These are phyloP conservation scores for Pagrus major DNA, from an alignment of 2,113 vertebrate genomes.

Conservation along the genomic window DNA sequence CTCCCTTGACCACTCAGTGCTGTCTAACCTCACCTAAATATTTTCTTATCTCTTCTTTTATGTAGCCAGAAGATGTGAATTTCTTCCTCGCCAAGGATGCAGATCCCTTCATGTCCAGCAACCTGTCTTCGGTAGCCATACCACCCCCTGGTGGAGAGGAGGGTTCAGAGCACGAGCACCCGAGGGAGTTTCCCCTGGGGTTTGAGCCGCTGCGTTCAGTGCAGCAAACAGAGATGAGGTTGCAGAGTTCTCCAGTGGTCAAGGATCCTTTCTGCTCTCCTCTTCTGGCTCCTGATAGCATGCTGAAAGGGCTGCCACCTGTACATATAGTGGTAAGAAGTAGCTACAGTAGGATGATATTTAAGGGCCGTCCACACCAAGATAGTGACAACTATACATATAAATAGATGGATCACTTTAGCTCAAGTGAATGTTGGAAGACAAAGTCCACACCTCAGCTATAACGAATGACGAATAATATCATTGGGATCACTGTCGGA, in stretches of 20 bases:
- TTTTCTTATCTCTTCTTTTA: constrained; percentile 9
- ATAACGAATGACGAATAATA: too few relatives aligned
- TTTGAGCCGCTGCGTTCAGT: constrained; percentile 88
- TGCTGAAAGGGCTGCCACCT: constrained; percentile 83
- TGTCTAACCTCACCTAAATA: constrained; percentile 1
- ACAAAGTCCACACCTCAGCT: too few relatives aligned
- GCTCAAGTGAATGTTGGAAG: too few relatives aligned
- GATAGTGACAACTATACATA: too few relatives aligned
- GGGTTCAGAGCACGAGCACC: constrained; percentile 42
- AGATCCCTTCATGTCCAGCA: constrained; percentile 61
- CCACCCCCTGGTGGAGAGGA: constrained; percentile 63
- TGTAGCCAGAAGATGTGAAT: constrained; percentile 79
- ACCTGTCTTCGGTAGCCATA: constrained; percentile 56
- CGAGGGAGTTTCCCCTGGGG: constrained; percentile 84
- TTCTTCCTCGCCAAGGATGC: constrained; percentile 78
- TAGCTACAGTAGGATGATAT: not conserved
- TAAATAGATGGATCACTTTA: too few relatives aligned
- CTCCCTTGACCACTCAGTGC: not conserved
- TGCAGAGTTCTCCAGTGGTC: constrained; percentile 85
- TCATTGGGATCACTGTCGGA: too few relatives aligned
- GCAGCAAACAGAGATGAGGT: constrained; percentile 80
- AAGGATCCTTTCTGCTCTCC: constrained; percentile 91
- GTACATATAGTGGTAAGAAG: constrained; percentile 86
- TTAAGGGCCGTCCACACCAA: too few relatives aligned
- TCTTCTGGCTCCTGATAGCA: constrained; percentile 86